Evolutionary conservation across 2,797 vertebrate species (phyloP).

Genomic region (Apogon talboti): DNA sequence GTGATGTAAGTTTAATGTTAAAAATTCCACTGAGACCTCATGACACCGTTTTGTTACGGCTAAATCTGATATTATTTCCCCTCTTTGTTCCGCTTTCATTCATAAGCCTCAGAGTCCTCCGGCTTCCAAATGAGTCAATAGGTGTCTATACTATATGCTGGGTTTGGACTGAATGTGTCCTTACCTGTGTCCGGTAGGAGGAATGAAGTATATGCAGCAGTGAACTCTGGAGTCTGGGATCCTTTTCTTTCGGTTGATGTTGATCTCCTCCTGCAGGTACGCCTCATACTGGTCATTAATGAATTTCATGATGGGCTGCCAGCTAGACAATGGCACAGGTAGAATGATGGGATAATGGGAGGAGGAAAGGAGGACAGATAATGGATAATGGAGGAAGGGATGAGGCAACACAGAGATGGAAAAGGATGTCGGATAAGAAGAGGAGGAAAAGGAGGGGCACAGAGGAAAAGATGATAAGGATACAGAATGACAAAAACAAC

Average conservation of each 20-base stretch:
- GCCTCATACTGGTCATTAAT: constrained; percentile 98
- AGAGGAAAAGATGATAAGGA: constrained; percentile 23
- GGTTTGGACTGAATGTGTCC: constrained; percentile 31
- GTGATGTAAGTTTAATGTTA: too few species aligned
- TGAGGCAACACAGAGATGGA: neutral
- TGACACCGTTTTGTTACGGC: too few species aligned
- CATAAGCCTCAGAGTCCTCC: too few species aligned
- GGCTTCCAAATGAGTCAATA: too few species aligned
- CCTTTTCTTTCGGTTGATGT: constrained; percentile 95
- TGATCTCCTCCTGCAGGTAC: constrained; percentile 96
- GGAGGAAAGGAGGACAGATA: neutral
- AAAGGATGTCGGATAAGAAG: neutral
- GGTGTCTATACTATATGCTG: neutral
- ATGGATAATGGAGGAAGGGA: neutral
- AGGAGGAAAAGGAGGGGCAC: neutral
- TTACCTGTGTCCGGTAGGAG: constrained; percentile 97
- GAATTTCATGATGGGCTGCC: constrained; percentile 99
- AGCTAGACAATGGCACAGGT: constrained; percentile 77
- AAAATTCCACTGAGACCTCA: too few species aligned
- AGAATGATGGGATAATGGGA: neutral
- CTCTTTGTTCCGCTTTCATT: too few species aligned
- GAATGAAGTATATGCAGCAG: constrained; percentile 99
- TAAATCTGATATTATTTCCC: too few species aligned
- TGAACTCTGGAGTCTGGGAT: constrained; percentile 96
- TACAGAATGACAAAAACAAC: constrained; percentile 6